Conservation (phyloP, 2,113 vertebrate species). For the Lanius ludovicianus region DNA sequence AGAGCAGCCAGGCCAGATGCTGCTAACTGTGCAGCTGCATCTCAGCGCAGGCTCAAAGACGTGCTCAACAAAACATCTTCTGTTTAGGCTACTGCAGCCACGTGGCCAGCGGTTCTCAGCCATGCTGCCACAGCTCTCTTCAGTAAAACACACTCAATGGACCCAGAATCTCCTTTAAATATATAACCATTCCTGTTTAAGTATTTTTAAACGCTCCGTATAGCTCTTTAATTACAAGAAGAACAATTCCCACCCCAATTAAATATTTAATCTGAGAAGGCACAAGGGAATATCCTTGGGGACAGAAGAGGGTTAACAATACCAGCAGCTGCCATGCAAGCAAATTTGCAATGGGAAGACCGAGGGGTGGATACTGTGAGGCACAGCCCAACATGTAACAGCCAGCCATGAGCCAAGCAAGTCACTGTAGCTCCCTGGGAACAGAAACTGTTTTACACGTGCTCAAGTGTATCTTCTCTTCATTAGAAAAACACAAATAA, state of each 20-base stretch:
- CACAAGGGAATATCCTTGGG: not conserved
- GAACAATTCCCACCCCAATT: not conserved
- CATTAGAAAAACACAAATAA: not conserved
- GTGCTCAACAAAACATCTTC: not conserved
- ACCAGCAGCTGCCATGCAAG: not conserved
- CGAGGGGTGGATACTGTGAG: not conserved
- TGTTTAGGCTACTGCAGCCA: not conserved
- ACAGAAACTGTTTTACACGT: not conserved
- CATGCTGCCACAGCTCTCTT: not conserved
- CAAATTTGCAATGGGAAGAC: not conserved
- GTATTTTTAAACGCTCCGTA: not conserved
- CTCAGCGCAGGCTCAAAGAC: not conserved
- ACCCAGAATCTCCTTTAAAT: not conserved
- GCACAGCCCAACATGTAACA: not conserved
- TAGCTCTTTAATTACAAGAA: not conserved
- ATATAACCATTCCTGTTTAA: not conserved
- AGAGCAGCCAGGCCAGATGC: not conserved
- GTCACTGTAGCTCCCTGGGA: not conserved
- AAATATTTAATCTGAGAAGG: not conserved
- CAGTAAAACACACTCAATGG: not conserved
- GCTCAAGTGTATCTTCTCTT: not conserved
- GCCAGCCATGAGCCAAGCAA: not conserved
- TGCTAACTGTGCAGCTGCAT: not conserved
- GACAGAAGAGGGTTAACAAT: not conserved
- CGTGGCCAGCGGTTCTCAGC: rapidly evolving